Evolutionary conservation across 2,888 invertebrate genomes (phyloP), one percentile per base, ranked within the genome.

Genomic region (Pyrrhosoma nymphula): DNA sequence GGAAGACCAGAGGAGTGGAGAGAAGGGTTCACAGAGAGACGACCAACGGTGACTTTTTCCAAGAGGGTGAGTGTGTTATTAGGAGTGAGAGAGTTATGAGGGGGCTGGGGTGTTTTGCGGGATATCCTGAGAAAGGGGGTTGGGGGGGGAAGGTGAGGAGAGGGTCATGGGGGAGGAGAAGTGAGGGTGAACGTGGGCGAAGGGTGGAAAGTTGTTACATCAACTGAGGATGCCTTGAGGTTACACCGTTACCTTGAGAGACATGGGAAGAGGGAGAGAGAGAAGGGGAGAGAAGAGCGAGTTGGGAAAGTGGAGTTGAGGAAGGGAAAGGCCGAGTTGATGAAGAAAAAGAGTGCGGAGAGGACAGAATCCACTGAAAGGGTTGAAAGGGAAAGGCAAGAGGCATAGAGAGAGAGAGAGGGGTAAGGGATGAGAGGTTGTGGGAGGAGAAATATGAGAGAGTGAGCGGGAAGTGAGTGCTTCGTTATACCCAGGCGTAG

Each of bases 151-250:
- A n/a, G 39, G 47, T 16, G n/a, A 39, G 39, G 26, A 23, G 55
- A 55, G 26, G n/a, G 56, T 14, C 8, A 23, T 6, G 69, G 69
- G n/a, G 2, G n/a, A 1, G 4, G n/a, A n/a, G 69, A 69, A n/a
- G 82, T 18, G 69, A 69, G 69, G 69, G 3, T n/a, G 23, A n/a
- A n/a, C 23, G 69, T n/a, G 35, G 55, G 55, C 18, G 16, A 14
- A 35, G 30, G 82, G 30, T 56, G 56, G 56, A 56, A 47, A 89
- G 89, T 89, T 89, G 89, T 56, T 89, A 55, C 56, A 56, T 89
- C 89, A 55, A 55, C 89, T 55, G 89, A 89, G 56, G 89, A 89
- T 23, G 89, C 89, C 56, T 89, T 56, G 89, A 55, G 89, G 89
- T 55, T 89, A 56, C 88, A 55, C 55, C 88, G 39, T 88, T 20